Evolutionary conservation across 2,797 vertebrate genomes (phyloP), one percentile per base, ranked within the genome.

Genomic region (Crocodylus rhombifer): DNA sequence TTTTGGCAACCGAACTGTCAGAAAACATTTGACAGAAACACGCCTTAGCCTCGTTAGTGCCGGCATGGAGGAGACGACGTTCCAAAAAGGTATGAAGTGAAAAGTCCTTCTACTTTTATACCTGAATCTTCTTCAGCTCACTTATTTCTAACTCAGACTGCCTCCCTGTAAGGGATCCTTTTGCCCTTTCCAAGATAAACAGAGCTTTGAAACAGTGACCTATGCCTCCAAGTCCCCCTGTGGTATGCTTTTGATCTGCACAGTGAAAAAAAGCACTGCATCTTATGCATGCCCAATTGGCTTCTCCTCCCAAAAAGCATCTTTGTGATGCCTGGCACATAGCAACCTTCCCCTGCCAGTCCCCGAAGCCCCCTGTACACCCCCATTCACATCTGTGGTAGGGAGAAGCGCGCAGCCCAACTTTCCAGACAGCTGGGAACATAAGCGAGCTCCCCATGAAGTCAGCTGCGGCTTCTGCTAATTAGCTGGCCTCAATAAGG

Each of bases 1-100:
- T 97, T 95, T 97, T 95, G 96, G 94, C 95, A 96, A 96, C 86
- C 94, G 94, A 97, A 97, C 93, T 95, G 93, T 96, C 95, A 95
- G 82, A 95, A 96, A 92, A 85, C 82, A 84, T 93, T 93, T 96
- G 94, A 96, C 20, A 95, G 94, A 95, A 96, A 97, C 96, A 95
- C 90, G 83, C 93, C 95, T 94, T 91, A 76, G 74, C 90, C 88
- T 95, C 92, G 94, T 97, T 95, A 95, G 91, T 73, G 94, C 88
- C 94, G 94, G 93, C 74, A 94, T 95, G 92, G 82, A 95, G 83
- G 86, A 85, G 92, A 81, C 93, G 79, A 93, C 65, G 89, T 92
- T 87, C 94, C 94, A 83, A 96, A 93, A 73, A 33, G 28, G 93
- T 67, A 82, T 5, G 84, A 95, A 93, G 90, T 65, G 77, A 90